phyloP scores from a whole-genome alignment of 2,113 vertebrate genomes.

The Neopipo cinnamomea region DNA sequence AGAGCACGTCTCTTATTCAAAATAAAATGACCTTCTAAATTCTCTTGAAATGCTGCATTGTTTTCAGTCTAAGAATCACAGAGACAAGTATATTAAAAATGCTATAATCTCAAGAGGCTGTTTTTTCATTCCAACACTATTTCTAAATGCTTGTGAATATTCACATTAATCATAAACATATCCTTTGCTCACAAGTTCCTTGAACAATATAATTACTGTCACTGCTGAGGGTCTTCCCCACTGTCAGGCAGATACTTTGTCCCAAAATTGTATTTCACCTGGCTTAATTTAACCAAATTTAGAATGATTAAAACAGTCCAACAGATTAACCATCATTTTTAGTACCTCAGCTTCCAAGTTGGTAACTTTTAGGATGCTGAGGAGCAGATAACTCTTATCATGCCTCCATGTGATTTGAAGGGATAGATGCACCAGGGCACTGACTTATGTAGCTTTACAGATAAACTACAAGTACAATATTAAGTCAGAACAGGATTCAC shows the following conservation, averaged over 20 bases:
- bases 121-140: neutral
- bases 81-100: neutral
- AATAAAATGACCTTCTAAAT: slow-evolving; percentile 9
- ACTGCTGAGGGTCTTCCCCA: neutral
- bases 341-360: neutral
- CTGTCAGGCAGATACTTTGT: neutral
- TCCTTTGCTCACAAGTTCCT: neutral
- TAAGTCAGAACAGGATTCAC: slow-evolving; percentile 14
- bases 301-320: neutral
- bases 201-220: neutral
- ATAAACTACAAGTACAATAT: neutral
- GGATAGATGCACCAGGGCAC: neutral
- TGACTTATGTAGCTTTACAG: neutral
- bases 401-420: neutral
- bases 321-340: neutral
- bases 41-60: neutral
- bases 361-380: neutral
- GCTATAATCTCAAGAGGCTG: neutral
- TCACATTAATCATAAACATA: neutral
- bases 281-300: neutral
- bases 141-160: neutral
- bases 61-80: neutral
- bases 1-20: neutral
- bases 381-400: slow-evolving; percentile 17
- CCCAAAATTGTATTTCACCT: neutral